phyloP scores from a whole-genome alignment of 2,888 invertebrate species.

The Onthophagus sagittarius region DNA sequence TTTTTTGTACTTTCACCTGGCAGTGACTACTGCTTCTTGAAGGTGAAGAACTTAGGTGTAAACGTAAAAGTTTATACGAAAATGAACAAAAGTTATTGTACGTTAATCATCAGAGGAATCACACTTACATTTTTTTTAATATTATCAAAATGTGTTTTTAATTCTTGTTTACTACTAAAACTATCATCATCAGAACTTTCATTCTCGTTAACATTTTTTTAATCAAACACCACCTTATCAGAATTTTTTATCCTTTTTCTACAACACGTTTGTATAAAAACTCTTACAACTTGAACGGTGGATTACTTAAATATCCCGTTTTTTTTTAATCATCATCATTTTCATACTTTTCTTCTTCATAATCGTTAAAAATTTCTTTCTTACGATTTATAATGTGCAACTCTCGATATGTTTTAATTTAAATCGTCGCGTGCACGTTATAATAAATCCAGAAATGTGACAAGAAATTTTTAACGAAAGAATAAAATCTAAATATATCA shows the following conservation, averaged over 20 bases:
- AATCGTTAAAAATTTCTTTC: constrained; percentile 12
- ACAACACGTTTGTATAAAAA: constrained; percentile 7
- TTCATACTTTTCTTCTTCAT: constrained; percentile 8
- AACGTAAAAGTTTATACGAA: not conserved
- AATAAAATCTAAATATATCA: constrained; percentile 57
- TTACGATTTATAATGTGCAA: constrained; percentile 28
- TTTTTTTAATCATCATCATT: not conserved
- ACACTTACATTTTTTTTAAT: not conserved
- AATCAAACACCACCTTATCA: not conserved
- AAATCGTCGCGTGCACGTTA: constrained; percentile 51
- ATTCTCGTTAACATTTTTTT: not conserved
- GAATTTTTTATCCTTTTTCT: not conserved
- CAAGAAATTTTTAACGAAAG: constrained; percentile 54
- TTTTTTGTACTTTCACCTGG: not conserved
- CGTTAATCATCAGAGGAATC: not conserved
- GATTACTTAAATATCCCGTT: not conserved
- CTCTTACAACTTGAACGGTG: not conserved
- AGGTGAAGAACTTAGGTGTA: not conserved
- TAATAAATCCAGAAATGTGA: constrained; percentile 56
- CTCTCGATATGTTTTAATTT: constrained; percentile 43
- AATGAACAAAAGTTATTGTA: not conserved
- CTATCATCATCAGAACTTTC: no score
- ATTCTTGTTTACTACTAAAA: no score
- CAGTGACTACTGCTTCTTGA: not conserved
- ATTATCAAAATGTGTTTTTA: not conserved